Percentiles rank a stretch among this genome's conserved stretches.
Conservation (phyloP, 1,140 invertebrate species). For the Thaumatotibia leucotreta region DNA sequence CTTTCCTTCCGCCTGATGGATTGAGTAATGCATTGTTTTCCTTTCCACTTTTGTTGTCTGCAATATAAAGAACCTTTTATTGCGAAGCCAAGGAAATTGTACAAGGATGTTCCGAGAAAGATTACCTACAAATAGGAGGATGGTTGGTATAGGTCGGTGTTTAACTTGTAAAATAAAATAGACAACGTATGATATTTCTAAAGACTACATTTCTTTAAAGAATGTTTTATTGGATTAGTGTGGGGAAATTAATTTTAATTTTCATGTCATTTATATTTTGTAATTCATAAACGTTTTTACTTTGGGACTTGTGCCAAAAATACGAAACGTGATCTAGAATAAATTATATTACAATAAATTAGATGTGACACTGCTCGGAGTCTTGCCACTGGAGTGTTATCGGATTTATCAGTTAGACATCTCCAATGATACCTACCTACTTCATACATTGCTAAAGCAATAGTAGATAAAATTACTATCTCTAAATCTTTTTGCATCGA, state of each 20-base stretch:
- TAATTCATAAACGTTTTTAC: too few relatives aligned
- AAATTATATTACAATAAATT: background rate
- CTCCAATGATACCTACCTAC: too few relatives aligned
- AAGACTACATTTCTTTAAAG: too few relatives aligned
- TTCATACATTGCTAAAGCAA: background rate
- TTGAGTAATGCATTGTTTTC: constrained; percentile 47
- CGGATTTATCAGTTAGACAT: background rate
- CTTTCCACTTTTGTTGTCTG: constrained; percentile 26
- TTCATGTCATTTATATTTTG: too few relatives aligned
- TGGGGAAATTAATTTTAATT: too few relatives aligned
- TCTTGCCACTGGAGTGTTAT: background rate
- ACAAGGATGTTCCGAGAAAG: background rate
- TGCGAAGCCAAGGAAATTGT: background rate
- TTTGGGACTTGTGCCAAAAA: too few relatives aligned
- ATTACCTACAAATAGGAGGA: background rate
- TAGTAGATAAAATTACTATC: too few relatives aligned
- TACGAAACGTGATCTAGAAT: too few relatives aligned
- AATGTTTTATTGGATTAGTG: too few relatives aligned
- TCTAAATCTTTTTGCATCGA: too few relatives aligned
- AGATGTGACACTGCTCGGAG: background rate
- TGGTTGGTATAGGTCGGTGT: background rate
- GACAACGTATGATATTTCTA: too few relatives aligned
- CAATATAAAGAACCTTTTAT: constrained; percentile 4
- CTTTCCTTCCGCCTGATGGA: constrained; percentile 50
- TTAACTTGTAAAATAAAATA: background rate